Conservation (phyloP, 2,888 invertebrate species). For the Escarpia spicata region DNA sequence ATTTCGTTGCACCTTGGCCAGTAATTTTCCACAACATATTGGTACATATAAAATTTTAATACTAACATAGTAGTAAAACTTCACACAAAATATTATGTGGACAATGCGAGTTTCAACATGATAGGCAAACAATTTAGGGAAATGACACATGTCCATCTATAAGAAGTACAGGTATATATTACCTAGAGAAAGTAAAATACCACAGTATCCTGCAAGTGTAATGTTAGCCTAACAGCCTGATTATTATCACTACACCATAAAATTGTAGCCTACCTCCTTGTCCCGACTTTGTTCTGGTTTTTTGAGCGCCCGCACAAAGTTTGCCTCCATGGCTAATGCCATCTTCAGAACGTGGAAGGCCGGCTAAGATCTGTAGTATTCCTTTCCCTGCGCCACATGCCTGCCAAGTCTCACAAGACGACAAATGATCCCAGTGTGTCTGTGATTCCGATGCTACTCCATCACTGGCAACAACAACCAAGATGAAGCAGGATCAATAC, state of each 20-base stretch:
- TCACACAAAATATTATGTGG: neutral
- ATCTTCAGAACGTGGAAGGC: neutral
- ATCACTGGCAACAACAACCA: neutral
- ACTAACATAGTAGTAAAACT: neutral
- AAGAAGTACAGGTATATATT: neutral
- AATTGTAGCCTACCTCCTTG: conserved; percentile 2
- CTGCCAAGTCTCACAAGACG: neutral
- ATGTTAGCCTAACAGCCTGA: neutral
- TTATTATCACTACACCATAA: neutral
- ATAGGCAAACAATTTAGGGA: neutral
- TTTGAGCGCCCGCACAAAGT: conserved; percentile 5
- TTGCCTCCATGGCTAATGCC: neutral
- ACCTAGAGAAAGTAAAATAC: neutral
- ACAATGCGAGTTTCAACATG: neutral
- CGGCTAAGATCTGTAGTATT: neutral
- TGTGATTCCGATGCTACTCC: neutral
- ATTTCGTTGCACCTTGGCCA: no score
- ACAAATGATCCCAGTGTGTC: neutral
- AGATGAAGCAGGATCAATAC: neutral
- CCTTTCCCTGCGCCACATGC: neutral
- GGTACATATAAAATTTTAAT: neutral
- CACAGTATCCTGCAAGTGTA: neutral
- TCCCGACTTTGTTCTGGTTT: conserved; percentile 6
- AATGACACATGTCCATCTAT: neutral
- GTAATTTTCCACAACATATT: neutral